A percentile compares a stretch with the other conserved stretches of the same genome.
phyloP scores from a whole-genome alignment of 2,888 invertebrate genomes.

The Drosophila lutescens region DNA sequence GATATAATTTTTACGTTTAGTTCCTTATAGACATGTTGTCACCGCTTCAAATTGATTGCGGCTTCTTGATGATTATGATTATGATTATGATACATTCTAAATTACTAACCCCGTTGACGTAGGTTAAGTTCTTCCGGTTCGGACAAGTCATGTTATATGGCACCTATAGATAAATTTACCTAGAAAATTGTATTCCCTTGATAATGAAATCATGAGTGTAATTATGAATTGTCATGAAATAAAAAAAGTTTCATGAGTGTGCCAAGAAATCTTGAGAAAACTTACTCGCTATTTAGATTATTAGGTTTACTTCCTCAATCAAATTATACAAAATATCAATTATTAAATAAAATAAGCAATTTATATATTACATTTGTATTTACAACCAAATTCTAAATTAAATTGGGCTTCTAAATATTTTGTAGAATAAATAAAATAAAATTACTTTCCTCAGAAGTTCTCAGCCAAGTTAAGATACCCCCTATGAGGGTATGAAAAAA shows the following conservation, averaged over 20 bases:
- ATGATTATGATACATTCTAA: conserved; percentile 30
- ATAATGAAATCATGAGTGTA: conserved; percentile 27
- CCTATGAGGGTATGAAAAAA: not conserved
- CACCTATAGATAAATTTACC: conserved; percentile 1
- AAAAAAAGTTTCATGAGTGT: not conserved
- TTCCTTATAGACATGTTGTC: conserved; percentile 75
- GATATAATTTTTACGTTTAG: conserved; percentile 28
- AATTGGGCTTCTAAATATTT: too few relatives aligned
- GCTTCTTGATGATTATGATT: conserved; percentile 10
- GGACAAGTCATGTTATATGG: conserved; percentile 24
- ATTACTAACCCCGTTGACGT: conserved; percentile 29
- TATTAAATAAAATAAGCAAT: too few relatives aligned
- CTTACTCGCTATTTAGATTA: not conserved
- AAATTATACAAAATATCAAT: too few relatives aligned
- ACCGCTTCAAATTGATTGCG: conserved; percentile 41
- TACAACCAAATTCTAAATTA: too few relatives aligned
- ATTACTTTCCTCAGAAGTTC: not conserved
- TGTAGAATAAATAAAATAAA: too few relatives aligned
- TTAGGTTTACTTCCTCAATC: not conserved
- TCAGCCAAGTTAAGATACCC: not conserved
- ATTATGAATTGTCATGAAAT: not conserved
- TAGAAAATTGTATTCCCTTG: conserved; percentile 9
- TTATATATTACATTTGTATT: too few relatives aligned
- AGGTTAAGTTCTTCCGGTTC: conserved; percentile 30
- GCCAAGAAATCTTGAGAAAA: not conserved